Evolutionary conservation across 2,113 vertebrate genomes (phyloP).

Genomic region (Percopsis transmontana): DNA sequence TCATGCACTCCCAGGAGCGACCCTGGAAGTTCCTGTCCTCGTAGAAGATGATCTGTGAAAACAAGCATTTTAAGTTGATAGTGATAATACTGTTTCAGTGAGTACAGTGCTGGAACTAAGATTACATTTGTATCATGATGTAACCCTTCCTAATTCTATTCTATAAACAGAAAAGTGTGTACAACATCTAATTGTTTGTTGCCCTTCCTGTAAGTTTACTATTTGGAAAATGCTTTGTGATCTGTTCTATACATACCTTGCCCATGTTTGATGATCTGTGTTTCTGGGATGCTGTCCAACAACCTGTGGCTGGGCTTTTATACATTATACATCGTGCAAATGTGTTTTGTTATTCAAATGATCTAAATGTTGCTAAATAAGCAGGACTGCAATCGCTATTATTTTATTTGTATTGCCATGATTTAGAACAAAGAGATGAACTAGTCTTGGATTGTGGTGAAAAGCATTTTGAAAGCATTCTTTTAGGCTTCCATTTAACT

Average conservation of each 20-base stretch:
- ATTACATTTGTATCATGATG: too few relatives aligned
- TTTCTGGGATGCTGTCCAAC: slow-evolving; percentile 71
- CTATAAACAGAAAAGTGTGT: neutral
- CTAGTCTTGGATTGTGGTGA: too few relatives aligned
- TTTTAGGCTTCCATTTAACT: too few relatives aligned
- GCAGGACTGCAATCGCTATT: slow-evolving; percentile 69
- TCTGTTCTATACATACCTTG: slow-evolving; percentile 58
- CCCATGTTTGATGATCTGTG: slow-evolving; percentile 69
- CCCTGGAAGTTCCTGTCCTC: slow-evolving; percentile 81
- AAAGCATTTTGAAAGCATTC: too few relatives aligned
- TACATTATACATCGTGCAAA: slow-evolving; percentile 60
- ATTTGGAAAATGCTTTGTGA: too few relatives aligned
- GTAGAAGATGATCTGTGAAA: slow-evolving; percentile 75
- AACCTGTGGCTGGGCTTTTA: slow-evolving; percentile 69
- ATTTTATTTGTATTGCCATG: slow-evolving; percentile 61
- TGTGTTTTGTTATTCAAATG: slow-evolving; percentile 75
- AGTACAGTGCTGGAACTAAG: neutral
- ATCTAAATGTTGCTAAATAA: slow-evolving; percentile 73
- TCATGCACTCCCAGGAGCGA: slow-evolving; percentile 76
- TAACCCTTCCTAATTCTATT: too few relatives aligned
- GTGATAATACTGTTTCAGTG: neutral
- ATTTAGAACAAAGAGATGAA: slow-evolving; percentile 48
- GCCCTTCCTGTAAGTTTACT: too few relatives aligned
- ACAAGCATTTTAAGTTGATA: neutral
- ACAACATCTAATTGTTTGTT: too few relatives aligned